Evolutionary conservation across 1,140 invertebrate species (phyloP).

Genomic region (Radopholus similis): DNA sequence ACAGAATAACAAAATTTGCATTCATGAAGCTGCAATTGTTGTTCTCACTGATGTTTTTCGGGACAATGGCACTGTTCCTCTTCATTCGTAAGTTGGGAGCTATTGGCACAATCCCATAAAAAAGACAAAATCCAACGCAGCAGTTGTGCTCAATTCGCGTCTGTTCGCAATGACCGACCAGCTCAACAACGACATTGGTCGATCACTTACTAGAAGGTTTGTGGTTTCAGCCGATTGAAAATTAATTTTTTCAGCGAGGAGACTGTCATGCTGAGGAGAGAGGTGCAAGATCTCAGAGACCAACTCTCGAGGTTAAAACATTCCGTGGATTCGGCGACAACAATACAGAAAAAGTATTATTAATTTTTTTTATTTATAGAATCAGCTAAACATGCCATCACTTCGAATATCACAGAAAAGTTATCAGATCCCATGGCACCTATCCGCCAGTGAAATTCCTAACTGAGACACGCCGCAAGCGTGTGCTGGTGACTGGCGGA

Average conservation of each 20-base stretch:
- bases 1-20: not conserved
- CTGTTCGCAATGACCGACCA: conserved; percentile 15
- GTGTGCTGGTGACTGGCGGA: conserved; percentile 80
- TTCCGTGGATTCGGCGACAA: no score
- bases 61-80: not conserved
- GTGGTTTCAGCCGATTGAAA: not conserved
- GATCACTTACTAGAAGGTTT: conserved; percentile 2
- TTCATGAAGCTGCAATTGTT: not conserved
- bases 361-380: not conserved
- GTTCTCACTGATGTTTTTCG: not conserved
- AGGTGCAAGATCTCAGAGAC: conserved; percentile 25
- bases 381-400: not conserved
- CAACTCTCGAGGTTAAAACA: conserved; percentile 26
- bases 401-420: not conserved
- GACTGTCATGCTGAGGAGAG: conserved; percentile 8
- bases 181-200: not conserved
- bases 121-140: not conserved
- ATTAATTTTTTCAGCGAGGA: conserved; percentile 18
- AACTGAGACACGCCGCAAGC: conserved; percentile 50
- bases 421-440: not conserved
- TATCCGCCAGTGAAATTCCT: conserved; percentile 45
- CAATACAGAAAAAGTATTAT: not conserved
- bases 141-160: conserved; percentile 18
- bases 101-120: not conserved
- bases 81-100: not conserved